Base-by-base conservation (phyloP, 2,797 vertebrate species). In the Florisuga fusca region DNA sequence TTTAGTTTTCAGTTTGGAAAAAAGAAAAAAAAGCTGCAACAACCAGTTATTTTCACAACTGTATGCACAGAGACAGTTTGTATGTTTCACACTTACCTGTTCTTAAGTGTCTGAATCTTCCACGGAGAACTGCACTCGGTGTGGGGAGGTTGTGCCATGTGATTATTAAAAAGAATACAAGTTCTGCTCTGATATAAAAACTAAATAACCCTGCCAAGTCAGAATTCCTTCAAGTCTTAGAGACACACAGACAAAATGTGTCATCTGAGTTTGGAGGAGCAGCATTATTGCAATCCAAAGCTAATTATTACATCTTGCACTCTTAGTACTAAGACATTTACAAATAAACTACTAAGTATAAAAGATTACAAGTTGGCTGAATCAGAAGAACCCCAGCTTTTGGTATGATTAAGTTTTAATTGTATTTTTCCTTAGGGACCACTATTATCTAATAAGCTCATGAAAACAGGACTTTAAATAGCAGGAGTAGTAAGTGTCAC, bases 341-440 rank as follows among this genome's bases (percentile, higher is more conserved):
- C 93, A 97, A 97, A 93, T 94, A 98, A 98, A 98, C 95, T 95
- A 95, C 97, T 97, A 97, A 97, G 97, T 97, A 96, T 93, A 97
- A 97, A 94, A 97, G 95, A 98, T 97, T 97, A 96, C 91, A 96
- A 97, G 97, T 97, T 96, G 53, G 90, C 97, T 98, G 97, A 98
- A 98, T 98, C 96, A 98, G 97, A 98, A 98, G 97, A 98, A 98
- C 96, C 94, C 93, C 89, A 92, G 96, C 96, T 98, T 98, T 98
- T 97, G 97, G 94, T 98, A 98, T 98, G 98, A 98, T 98, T 98
- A 98, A 97, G 96, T 98, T 98, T 98, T 98, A 98, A 98, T 98
- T 98, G 97, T 97, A 98, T 98, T 97, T 98, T 95, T 98, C 98
- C 98, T 98, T 95, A 22, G 97, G 98, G 98, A 98, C 97, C 95